Evolutionary conservation across 1,140 invertebrate species (phyloP).

Genomic region (Zaprionus inermis): DNA sequence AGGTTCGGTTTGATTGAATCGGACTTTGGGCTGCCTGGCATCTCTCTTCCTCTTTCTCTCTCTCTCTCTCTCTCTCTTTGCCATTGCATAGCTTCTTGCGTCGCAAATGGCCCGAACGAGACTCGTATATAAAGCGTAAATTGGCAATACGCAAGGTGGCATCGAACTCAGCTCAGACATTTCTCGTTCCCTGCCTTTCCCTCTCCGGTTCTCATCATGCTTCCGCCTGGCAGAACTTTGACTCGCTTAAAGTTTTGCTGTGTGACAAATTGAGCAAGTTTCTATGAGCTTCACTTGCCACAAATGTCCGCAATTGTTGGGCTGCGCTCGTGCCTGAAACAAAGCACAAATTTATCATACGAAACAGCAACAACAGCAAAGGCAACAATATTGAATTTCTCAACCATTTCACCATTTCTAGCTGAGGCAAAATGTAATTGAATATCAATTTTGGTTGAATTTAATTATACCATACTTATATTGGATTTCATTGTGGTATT

Average conservation of each 20-base stretch:
- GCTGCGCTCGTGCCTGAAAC: constrained; percentile 40
- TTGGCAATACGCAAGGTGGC: constrained; percentile 49
- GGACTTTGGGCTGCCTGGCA: constrained; percentile 16
- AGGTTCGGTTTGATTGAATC: constrained; percentile 39
- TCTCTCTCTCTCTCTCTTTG: neutral
- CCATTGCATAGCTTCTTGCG: constrained; percentile 28
- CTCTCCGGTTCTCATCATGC: neutral
- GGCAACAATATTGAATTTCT: constrained; percentile 29
- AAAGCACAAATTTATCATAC: constrained; percentile 27
- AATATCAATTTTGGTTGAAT: constrained; percentile 35
- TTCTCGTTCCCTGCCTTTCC: neutral
- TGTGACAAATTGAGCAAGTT: constrained; percentile 43
- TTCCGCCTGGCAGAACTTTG: constrained; percentile 7
- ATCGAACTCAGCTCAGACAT: constrained; percentile 1
- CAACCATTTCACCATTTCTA: constrained; percentile 9
- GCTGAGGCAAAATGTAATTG: constrained; percentile 25
- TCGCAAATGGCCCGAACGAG: constrained; percentile 50
- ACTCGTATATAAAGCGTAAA: constrained; percentile 53
- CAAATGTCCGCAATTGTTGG: constrained; percentile 40
- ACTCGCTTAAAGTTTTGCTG: constrained; percentile 27
- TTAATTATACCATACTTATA: constrained; percentile 25
- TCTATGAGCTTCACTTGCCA: constrained; percentile 23
- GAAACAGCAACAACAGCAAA: constrained; percentile 11
- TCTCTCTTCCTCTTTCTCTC: too few relatives aligned
- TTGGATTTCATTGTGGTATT: constrained; percentile 10